These are phyloP conservation scores for Margarornis squamiger DNA, from an alignment of 2,797 vertebrate species.

Conservation along the genomic window DNA sequence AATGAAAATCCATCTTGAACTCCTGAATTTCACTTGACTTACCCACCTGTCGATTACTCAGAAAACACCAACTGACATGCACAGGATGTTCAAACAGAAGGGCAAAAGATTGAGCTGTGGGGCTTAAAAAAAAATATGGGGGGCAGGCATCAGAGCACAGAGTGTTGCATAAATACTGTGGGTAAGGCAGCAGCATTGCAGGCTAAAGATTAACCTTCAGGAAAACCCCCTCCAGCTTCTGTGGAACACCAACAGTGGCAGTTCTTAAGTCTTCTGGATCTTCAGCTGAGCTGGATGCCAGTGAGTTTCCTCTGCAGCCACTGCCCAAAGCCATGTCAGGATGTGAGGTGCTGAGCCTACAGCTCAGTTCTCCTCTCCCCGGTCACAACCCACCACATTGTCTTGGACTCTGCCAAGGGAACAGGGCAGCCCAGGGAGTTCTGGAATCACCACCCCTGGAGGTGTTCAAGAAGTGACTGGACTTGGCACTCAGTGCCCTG, in stretches of 20 bases:
- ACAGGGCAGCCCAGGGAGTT: not conserved
- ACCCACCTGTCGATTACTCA: not conserved
- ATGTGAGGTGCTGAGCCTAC: not conserved
- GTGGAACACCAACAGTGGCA: not conserved
- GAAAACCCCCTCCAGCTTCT: not conserved
- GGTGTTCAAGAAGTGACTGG: not conserved
- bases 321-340: accelerated
- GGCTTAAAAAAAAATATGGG: not conserved
- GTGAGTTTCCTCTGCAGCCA: not conserved
- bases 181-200: not conserved
- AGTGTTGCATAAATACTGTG: not conserved
- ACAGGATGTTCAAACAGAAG: not conserved
- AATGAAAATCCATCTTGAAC: not conserved
- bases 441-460: not conserved
- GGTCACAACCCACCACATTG: not conserved
- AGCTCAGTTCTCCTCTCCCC: not conserved
- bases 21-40: not conserved
- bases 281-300: not conserved
- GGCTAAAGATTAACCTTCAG: not conserved
- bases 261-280: not conserved
- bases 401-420: not conserved
- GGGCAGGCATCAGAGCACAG: not conserved
- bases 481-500: not conserved
- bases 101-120: not conserved
- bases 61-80: not conserved